phyloP scores from a whole-genome alignment of 2,797 vertebrate genomes.

The Megaceryle alcyon region DNA sequence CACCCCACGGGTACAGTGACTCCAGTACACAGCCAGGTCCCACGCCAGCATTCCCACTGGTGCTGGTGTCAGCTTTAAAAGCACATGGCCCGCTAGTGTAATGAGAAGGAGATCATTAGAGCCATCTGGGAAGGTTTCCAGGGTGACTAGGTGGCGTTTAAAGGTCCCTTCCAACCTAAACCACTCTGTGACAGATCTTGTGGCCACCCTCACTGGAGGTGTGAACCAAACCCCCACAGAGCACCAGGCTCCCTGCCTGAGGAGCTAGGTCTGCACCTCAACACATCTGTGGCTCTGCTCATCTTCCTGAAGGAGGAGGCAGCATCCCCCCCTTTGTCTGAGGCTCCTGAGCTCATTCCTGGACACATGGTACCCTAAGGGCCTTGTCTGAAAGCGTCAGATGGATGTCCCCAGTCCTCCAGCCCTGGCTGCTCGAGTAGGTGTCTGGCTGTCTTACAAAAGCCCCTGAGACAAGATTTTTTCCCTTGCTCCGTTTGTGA shows the following conservation, averaged over 20 bases:
- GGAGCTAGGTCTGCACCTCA: not conserved
- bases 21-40: not conserved
- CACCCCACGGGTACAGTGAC: accelerated
- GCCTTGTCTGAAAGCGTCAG: not conserved
- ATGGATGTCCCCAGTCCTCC: not conserved
- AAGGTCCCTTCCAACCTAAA: not conserved
- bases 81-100: accelerated
- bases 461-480: not conserved
- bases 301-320: not conserved
- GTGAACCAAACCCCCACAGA: accelerated
- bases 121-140: not conserved
- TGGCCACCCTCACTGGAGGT: accelerated
- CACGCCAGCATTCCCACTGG: not conserved
- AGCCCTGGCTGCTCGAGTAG: not conserved
- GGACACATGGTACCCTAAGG: accelerated
- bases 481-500: not conserved
- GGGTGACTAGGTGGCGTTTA: not conserved
- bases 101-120: accelerated
- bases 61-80: not conserved
- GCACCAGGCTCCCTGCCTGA: not conserved
- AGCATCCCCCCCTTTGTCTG: not conserved
- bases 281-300: accelerated
- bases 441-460: not conserved
- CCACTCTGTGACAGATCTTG: not conserved
- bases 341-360: not conserved